Evolutionary conservation across 2,797 vertebrate species (phyloP), one percentile per base, ranked within the genome.

Genomic region (Xiphophorus birchmanni): DNA sequence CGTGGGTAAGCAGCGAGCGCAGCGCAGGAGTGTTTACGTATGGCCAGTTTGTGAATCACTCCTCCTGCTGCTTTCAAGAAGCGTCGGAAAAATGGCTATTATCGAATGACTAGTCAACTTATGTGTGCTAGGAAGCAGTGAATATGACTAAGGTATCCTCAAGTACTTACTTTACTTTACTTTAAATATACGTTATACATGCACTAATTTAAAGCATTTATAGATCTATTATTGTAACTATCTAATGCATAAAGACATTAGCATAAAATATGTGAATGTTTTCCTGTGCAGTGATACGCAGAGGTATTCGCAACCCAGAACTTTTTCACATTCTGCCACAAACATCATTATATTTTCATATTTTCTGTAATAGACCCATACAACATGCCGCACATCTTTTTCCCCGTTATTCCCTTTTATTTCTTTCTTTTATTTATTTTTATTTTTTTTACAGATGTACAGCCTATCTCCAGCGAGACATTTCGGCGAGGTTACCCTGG

Each of bases 1-100:
- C 79, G 82, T 93, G 96, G 94, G 94, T 90, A 94, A 88, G 88
- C 67, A 82, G 72, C 40, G 17, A 86, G 89, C 91, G 93, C 90
- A 90, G 89, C 91, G 94, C 90, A 90, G 84, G 69, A 45, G 82
- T 86, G 86, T 87, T 82, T 81, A 85, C 94, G 95, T 91, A 93
- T 40, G 12, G 82, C 60, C 15, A 12, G 72, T 77, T 84, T n/a
- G 89, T 85, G 94, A 93, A 91, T 91, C 44, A 40, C 80, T 54
- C 77, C 5, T 35, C 5, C 0, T 84, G 92, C 11, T 84, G 85
- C 92, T 12, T 94, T 93, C 87, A 91, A 0, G 4, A 0, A 56
- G 75, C 52, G 2, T 79, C 45, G 86, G 77, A 80, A 84, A 80
- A 17, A 50, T 2, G 10, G 3, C 2, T 0, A 23, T 2, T 44